Evolutionary conservation across 2,113 vertebrate species (phyloP), one percentile per base, ranked within the genome.

Genomic region (Paradoxurus hermaphroditus): DNA sequence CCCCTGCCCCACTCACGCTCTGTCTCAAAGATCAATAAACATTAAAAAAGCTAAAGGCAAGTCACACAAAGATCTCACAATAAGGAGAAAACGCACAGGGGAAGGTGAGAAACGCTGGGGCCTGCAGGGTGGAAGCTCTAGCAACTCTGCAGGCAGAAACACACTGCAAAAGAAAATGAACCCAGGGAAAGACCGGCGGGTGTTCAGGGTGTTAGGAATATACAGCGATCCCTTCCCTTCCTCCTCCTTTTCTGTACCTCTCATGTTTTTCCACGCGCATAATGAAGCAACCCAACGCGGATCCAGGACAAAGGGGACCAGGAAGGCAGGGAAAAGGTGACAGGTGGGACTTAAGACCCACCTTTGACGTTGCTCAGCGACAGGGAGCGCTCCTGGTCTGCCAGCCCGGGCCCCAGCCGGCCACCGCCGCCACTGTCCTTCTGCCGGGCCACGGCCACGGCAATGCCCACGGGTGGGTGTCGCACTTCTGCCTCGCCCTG

Each of bases 391-490:
- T 99, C 99, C 34, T 99, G 94, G 85, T 99, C 99, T 0, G 98
- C 97, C 81, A 99, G 97, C 41, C 98, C 99, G 1, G 99, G 97
- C 18, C 97, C 99, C 91, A 99, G 98, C 93, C 99, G 99, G 73
- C 97, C 88, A 86, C 97, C 98, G 98, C 99, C 98, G 59, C 98
- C 99, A 77, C 99, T 99, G 99, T 99, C 99, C 97, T 99, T 99
- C 98, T 99, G 99, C 16, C 99, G 98, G 34, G 99, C 99, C 95
- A 99, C 99, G 0, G 99, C 99, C 85, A 99, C 99, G 0, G 99
- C 99, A 0, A 99, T 99, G 93, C 99, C 99, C 0, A 99, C 99
- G 0, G 99, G 99, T 1, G 99, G 99, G 96, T 99, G 99, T 23
- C 99, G 99, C 51, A 99, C 99, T 98, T 99, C 99, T 0, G 99